Percentiles rank a stretch among this genome's conserved stretches.
phyloP scores from a whole-genome alignment of 2,797 vertebrate genomes.

The Chelon auratus region DNA sequence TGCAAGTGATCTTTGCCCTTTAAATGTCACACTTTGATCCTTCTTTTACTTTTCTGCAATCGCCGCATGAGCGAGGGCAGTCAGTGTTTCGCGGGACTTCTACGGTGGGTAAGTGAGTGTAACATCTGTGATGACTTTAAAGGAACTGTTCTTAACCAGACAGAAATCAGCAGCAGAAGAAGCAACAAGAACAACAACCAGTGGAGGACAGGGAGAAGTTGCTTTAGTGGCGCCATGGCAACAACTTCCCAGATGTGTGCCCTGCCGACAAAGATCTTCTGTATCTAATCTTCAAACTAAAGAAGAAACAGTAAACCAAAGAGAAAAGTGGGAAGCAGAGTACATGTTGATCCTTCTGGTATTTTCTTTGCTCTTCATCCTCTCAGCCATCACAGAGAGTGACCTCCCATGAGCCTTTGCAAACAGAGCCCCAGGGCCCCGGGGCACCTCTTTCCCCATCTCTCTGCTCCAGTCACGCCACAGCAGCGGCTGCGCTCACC shows the following conservation, averaged over 20 bases:
- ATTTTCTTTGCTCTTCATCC: constrained; percentile 61
- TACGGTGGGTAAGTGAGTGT: constrained; percentile 20
- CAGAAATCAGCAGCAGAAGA: constrained; percentile 30
- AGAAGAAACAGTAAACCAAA: constrained; percentile 2
- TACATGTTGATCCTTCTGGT: constrained; percentile 53
- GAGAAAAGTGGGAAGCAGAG: constrained; percentile 20
- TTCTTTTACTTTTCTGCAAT: constrained; percentile 3
- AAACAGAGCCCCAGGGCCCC: constrained; percentile 68
- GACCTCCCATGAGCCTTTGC: constrained; percentile 84
- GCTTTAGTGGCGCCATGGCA: constrained; percentile 58
- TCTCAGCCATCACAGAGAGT: constrained; percentile 60
- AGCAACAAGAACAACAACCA: constrained; percentile 44
- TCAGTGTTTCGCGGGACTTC: constrained; percentile 3
- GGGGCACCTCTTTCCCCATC: constrained; percentile 63
- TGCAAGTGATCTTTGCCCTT: constrained; percentile 72
- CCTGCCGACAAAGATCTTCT: constrained; percentile 28
- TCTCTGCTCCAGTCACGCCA: constrained; percentile 72
- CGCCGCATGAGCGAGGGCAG: neutral
- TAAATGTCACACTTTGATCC: constrained; percentile 69
- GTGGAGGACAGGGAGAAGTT: constrained; percentile 52
- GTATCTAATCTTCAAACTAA: constrained; percentile 15
- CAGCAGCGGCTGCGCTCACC: constrained; percentile 57
- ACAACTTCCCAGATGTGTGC: constrained; percentile 69
- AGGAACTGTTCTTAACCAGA: constrained; percentile 50
- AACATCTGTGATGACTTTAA: constrained; percentile 53